phyloP scores from a whole-genome alignment of 64 coral and sea anemone species.

The Dendronephthya gigantea region DNA sequence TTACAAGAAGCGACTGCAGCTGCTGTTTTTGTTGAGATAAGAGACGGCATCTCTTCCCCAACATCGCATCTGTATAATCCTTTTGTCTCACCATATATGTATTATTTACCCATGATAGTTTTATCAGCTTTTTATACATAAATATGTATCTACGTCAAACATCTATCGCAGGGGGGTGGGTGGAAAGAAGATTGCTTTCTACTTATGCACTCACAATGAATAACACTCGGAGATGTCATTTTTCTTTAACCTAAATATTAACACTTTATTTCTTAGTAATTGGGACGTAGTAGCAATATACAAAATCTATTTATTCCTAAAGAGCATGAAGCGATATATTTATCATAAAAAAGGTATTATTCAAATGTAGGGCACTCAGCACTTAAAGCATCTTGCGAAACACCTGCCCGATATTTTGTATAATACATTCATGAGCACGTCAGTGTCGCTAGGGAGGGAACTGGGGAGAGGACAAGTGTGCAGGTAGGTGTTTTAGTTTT shows the following conservation, averaged over 20 bases:
- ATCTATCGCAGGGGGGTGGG: not conserved
- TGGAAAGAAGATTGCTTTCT: too few relatives aligned
- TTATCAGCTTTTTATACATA: not conserved
- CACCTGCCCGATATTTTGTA: too few relatives aligned
- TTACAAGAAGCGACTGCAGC: not conserved
- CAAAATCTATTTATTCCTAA: not conserved
- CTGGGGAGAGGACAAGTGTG: too few relatives aligned
- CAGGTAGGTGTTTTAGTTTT: not conserved
- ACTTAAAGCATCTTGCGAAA: too few relatives aligned
- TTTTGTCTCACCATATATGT: not conserved
- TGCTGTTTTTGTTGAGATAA: not conserved
- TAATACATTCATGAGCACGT: too few relatives aligned
- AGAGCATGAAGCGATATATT: not conserved
- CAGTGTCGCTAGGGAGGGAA: too few relatives aligned
- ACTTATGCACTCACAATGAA: too few relatives aligned
- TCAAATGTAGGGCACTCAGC: not conserved
- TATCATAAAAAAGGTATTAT: not conserved
- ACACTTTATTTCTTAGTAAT: not conserved
- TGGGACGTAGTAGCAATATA: not conserved
- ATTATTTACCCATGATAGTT: not conserved
- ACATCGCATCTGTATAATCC: not conserved
- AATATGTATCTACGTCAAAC: not conserved
- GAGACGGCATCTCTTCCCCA: not conserved
- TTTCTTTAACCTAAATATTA: not conserved
- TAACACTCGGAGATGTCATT: not conserved